Base-by-base conservation (phyloP, 2,888 invertebrate species). In the Lasioglossum pauxillum region DNA sequence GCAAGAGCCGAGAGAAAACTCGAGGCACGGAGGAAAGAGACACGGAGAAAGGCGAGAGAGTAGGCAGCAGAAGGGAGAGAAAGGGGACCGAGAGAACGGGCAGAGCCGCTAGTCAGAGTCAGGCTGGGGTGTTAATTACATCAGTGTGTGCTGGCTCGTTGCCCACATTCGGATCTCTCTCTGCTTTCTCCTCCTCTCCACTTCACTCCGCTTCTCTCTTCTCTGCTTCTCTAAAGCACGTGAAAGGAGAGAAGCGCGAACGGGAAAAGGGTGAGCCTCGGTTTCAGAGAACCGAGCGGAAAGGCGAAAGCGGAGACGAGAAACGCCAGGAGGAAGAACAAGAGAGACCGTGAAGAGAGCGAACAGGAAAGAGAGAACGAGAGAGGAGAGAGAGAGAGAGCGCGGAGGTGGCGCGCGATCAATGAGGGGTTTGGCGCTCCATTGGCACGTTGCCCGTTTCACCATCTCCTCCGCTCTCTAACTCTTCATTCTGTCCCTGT, bases 111-210 rank as follows among this genome's bases (percentile, higher is more conserved):
- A 84, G 77, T 78, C 80, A 73, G 83, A 83, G 82, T 84, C 89
- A 90, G 85, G 80, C 78, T 31, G 80, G 91, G 90, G 92, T 93
- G 94, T 94, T 93, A 93, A 93, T 93, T 93, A 93, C 92, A 93
- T 94, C 92, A 91, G 90, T 92, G 92, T 91, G 89, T 92, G 90
- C 91, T 93, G 93, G 93, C 93, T 92, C 87, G 84, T 88, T 91
- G 93, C 93, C 92, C 91, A 31, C 87, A 80, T 85, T 71, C 78
- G 49, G 69, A 67, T 80, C 80, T 71, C 69, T 41, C 69, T 64
- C 31, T 31, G 16, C 27, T 31, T 14, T 64, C 64, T 64, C 31
- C 16, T 60, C 27, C 27, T 31, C 64, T 60, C 27, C 14, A 2
- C 14, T 60, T 14, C 14, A 2, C 14, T 60, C 14, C 27, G 8